A percentile compares a stretch with the other conserved stretches of the same genome.
These are phyloP conservation scores for Grus americana DNA, from an alignment of 2,113 vertebrate species.

Conservation along the genomic window DNA sequence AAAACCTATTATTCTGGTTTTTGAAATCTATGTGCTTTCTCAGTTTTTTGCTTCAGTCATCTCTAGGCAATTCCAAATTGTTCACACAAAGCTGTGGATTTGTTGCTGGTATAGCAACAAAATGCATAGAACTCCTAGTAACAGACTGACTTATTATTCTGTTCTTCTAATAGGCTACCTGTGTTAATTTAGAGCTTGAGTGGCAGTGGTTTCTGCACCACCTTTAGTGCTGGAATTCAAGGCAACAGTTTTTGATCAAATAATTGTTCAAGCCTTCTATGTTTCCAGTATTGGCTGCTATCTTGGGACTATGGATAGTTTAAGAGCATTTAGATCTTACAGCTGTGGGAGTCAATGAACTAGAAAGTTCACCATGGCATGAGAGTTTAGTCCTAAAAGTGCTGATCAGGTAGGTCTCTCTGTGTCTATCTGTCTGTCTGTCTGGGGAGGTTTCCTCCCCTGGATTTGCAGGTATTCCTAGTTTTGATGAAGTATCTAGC, in stretches of 20 bases:
- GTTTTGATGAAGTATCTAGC: background rate
- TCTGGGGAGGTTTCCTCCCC: background rate
- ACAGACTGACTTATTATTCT: background rate
- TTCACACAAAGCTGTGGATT: background rate
- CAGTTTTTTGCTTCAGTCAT: background rate
- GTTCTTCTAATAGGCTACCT: background rate
- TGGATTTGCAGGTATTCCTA: background rate
- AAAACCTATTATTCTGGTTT: background rate
- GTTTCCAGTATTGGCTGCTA: background rate
- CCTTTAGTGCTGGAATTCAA: background rate
- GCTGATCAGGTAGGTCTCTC: background rate
- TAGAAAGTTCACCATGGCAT: background rate
- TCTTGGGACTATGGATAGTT: background rate
- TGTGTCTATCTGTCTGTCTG: background rate
- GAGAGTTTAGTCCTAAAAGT: background rate
- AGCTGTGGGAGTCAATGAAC: background rate
- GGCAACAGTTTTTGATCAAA: background rate
- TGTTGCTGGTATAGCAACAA: background rate
- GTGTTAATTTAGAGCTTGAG: background rate
- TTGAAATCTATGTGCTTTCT: background rate
- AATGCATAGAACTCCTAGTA: background rate
- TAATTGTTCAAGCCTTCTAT: background rate
- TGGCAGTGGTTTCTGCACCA: background rate
- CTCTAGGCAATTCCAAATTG: background rate
- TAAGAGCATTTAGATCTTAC: background rate